phyloP scores from a whole-genome alignment of 2,888 invertebrate species.

The Euclidia mi region DNA sequence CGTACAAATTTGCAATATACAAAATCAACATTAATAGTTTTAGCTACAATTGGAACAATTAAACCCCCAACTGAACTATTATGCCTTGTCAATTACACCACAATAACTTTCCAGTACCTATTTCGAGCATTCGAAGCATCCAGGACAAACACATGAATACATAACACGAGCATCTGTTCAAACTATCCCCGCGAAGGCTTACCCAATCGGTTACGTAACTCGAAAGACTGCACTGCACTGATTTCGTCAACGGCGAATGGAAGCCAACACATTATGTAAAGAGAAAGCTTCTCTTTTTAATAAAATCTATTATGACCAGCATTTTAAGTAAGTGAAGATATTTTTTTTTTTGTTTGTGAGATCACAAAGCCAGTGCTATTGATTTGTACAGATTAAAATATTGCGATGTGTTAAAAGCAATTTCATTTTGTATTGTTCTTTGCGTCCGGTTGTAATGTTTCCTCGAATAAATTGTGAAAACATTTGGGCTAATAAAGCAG shows the following conservation, averaged over 20 bases:
- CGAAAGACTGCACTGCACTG: constrained; percentile 77
- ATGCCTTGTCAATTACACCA: too few species aligned
- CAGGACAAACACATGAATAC: constrained; percentile 15
- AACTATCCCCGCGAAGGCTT: constrained; percentile 66
- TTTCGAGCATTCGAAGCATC: background rate
- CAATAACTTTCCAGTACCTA: too few species aligned
- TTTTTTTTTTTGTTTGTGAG: constrained; percentile 9
- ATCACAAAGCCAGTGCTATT: constrained; percentile 9
- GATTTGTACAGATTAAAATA: constrained; percentile 19
- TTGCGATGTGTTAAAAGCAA: constrained; percentile 11
- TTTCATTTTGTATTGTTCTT: constrained; percentile 8
- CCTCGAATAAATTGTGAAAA: constrained; percentile 3
- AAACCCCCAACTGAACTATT: too few species aligned
- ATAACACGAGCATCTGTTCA: constrained; percentile 26
- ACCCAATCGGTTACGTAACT: constrained; percentile 72
- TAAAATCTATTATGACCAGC: constrained; percentile 61
- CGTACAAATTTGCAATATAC: too few species aligned
- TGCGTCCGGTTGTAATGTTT: constrained; percentile 2
- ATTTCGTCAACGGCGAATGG: constrained; percentile 81
- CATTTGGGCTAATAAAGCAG: background rate
- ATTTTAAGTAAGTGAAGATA: constrained; percentile 21
- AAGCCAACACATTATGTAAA: constrained; percentile 79
- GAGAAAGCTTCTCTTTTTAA: constrained; percentile 79
- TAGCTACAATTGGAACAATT: too few species aligned
- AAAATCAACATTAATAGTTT: too few species aligned